Base-by-base conservation (phyloP, 2,888 invertebrate species). In the Acrobeloides nanus region DNA sequence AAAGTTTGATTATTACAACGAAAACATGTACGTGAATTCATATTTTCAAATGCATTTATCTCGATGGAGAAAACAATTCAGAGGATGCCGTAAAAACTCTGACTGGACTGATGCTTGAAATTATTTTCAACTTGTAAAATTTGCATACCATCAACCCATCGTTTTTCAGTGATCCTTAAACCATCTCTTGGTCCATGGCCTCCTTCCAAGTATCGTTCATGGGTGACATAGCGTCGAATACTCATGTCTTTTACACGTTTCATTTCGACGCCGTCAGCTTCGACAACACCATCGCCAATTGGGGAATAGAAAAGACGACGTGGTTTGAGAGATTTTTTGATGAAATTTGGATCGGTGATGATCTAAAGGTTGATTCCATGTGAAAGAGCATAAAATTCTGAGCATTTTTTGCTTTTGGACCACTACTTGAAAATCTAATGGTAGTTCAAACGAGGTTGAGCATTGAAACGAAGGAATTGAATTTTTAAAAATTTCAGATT, bases 241-340 rank as follows among this genome's bases (percentile, higher is more conserved):
- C 62, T 57, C 31, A 71, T 48, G 39, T 70, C 70, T 3, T 59
- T 69, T 4, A 59, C 55, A 48, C 65, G 46, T 24, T 59, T 62
- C 49, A 59, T 40, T 31, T 59, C 59, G 18, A 59, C 38, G 2
- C 59, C 59, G 27, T 59, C 59, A 8, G 59, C 59, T 6, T 40
- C 62, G 7, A 57, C 57, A 4, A 55, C 55, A 34, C 59, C 59
- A 40, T 59, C 59, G 44, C 70, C 70, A 48, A 70, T 70, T 8
- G 70, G 70, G 2, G 70, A 70, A 44, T 70, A 70, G 55, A 59
- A 70, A 38, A 70, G 51, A 1, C 62, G 55, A 39, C 70, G 60
- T 7, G 70, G 68, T 52, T 66, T 67, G 12, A 65, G 26, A 2
- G 61, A 46, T 41, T 59, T 62, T 17, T 61, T 63, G 15, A 68